Evolutionary conservation across 1,140 invertebrate genomes (phyloP).

Genomic region (Monomorium pharaonis): DNA sequence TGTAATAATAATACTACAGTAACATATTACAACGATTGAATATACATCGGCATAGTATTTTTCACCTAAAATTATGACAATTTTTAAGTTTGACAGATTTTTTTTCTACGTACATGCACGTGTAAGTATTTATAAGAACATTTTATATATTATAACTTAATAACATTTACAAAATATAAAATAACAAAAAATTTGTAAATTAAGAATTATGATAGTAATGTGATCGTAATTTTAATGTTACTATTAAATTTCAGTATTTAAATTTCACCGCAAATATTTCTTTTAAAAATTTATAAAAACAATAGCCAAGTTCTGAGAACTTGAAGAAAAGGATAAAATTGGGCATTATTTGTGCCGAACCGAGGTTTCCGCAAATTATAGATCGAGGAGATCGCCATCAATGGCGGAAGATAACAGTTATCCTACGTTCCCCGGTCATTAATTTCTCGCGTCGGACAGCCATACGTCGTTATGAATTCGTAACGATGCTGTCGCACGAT

Average conservation of each 20-base stretch:
- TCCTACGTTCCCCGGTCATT: constrained; percentile 30
- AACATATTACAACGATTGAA: neutral
- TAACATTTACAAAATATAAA: neutral
- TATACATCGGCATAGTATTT: neutral
- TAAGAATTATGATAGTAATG: neutral
- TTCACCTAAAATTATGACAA: neutral
- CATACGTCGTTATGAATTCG: constrained; percentile 30
- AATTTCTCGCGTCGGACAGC: constrained; percentile 21
- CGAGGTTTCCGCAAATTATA: constrained; percentile 17
- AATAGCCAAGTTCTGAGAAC: neutral
- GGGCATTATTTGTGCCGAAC: neutral
- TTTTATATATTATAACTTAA: neutral
- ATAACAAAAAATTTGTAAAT: neutral
- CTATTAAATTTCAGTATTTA: neutral
- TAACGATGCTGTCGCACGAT: constrained; percentile 8
- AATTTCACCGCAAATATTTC: no score
- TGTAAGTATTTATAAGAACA: neutral
- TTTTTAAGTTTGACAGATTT: neutral
- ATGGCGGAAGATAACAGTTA: constrained; percentile 41
- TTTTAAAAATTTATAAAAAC: neutral
- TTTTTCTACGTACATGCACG: neutral
- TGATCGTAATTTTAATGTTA: neutral
- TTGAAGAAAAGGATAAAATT: neutral
- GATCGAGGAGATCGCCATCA: neutral
- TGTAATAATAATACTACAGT: neutral